Evolutionary conservation across 2,113 vertebrate genomes (phyloP), one percentile per base, ranked within the genome.

Genomic region (Phalacrocorax brasilianus): DNA sequence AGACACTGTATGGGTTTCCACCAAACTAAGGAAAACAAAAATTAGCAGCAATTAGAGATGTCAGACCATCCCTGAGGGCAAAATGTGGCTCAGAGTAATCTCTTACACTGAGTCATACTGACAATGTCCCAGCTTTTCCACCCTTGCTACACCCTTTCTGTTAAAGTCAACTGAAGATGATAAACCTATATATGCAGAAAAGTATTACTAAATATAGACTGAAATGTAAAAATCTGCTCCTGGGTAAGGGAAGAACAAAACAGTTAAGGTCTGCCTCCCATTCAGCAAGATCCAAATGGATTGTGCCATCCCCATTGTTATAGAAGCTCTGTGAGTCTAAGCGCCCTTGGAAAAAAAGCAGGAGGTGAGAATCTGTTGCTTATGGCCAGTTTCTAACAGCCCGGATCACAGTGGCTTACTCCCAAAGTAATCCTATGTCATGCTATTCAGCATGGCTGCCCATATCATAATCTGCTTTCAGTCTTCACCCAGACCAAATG

Each of bases 61-160:
- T 85, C 58, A 88, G 58, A 66, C 30, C 19, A 44, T 28, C 63
- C 14, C 35, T 77, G 32, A 76, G n/a, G 76, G 12, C 8, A 96
- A 88, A 85, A 79, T 23, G 3, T 53, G 75, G 18, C 12, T 78
- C 33, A 68, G 68, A 81, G 5, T 66, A 55, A 85, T 72, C 91
- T 89, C 9, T 82, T 58, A 21, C 28, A 62, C 14, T 63, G 27
- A 50, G 9, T 61, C 21, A 23, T n/a, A 16, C 5, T 22, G 21
- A 32, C 13, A 63, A 18, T 7, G 2, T 44, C 23, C 22, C 66
- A 27, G 20, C 7, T 85, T 96, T 85, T 85, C 53, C 53, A 75
- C 7, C 2, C 10, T 61, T 82, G 22, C 30, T 83, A 21, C 0
- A 0, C 35, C 7, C 5, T 74, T 47, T 42, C 30, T 53, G 5